Base-by-base conservation (phyloP, 2,113 vertebrate genomes). In the Sialia sialis region DNA sequence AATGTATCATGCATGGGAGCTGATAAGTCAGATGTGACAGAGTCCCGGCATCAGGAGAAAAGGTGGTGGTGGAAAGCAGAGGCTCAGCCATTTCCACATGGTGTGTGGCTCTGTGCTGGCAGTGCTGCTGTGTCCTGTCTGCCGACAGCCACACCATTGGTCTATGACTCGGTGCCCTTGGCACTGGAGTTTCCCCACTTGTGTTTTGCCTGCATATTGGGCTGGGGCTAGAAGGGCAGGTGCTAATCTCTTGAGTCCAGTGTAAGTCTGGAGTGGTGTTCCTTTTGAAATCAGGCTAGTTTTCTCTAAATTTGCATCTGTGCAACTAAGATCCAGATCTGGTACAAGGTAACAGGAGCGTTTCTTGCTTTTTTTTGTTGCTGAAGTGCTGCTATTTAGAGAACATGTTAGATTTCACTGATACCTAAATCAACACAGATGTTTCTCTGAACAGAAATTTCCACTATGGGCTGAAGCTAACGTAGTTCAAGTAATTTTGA, bases 361-460 rank as follows among this genome's bases (percentile, higher is more conserved):
- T 62, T 90, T 82, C 90, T 80, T 67, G 13, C 54, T 6, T 49
- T 78, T 52, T 87, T 89, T 63, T 88, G 39, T 91, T 86, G 52
- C 63, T 91, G 43, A 68, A 90, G 70, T 74, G 70, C 67, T 60
- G 75, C 58, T 83, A n/a, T 63, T 91, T 90, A 55, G 7, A 86
- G 63, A 80, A 49, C 66, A 36, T 0, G 0, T 66, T 88, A 1
- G 3, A 48, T 94, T 94, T 90, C 51, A 22, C 21, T 44, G 60
- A 60, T 81, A 81, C 43, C 64, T 93, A 77, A 93, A 55, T 75
- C 48, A 86, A 86, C 82, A 59, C 85, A 96, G 88, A 81, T 93
- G 64, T 89, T 93, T 90, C 81, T 64, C 56, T 59, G 43, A 68
- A 80, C 68, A 88, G 63, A 87, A 51, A 34, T 88, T 86, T 92